These are phyloP conservation scores for Lordiphosa clarofinis DNA, from an alignment of 1,140 invertebrate species.

Conservation along the genomic window DNA sequence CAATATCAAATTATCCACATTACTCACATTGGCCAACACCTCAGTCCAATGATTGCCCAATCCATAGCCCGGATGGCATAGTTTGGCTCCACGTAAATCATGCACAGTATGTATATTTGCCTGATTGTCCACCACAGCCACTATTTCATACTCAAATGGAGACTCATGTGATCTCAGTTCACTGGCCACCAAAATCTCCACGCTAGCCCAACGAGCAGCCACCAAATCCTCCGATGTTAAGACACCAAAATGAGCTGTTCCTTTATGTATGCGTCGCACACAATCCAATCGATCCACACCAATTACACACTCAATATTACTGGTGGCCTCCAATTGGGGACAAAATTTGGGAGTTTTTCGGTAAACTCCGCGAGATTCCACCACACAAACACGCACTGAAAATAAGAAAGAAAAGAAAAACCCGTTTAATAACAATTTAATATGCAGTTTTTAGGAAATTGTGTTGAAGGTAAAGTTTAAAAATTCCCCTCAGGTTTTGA, in stretches of 20 bases:
- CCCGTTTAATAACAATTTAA: constrained; percentile 31
- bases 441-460: constrained; percentile 18
- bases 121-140: constrained; percentile 85
- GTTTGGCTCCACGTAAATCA: constrained; percentile 84
- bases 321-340: constrained; percentile 82
- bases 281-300: constrained; percentile 88
- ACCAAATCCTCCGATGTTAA: constrained; percentile 90
- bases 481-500: constrained; percentile 38
- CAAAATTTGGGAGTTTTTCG: constrained; percentile 83
- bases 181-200: constrained; percentile 85
- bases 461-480: not conserved
- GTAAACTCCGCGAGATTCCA: constrained; percentile 82
- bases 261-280: constrained; percentile 85
- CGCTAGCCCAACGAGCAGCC: constrained; percentile 84
- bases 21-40: constrained; percentile 84
- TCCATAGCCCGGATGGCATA: constrained; percentile 88
- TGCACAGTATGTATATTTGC: constrained; percentile 79
- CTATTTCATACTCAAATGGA: constrained; percentile 84
- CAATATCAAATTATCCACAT: too few relatives aligned
- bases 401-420: constrained; percentile 40
- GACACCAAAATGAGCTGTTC: constrained; percentile 89
- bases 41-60: constrained; percentile 85
- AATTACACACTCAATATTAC: constrained; percentile 84
- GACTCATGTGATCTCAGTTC: constrained; percentile 82
- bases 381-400: constrained; percentile 85